Base-by-base conservation (phyloP, 2,797 vertebrate species). In the Semotilus atromaculatus region DNA sequence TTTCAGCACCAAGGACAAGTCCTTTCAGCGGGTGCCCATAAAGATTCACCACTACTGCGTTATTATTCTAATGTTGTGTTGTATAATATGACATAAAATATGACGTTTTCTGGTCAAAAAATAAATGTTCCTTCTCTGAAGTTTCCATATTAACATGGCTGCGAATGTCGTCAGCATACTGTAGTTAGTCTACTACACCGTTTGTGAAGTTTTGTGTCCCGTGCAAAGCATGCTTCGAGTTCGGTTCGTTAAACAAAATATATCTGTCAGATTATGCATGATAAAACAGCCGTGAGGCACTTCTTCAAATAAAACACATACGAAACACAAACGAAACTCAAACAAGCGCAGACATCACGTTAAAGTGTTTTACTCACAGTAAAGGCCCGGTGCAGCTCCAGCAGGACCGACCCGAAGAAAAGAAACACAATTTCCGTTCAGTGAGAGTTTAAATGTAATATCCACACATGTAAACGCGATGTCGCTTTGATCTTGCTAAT, bases 391-490 rank as follows among this genome's bases (percentile, higher is more conserved):
- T 40, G 45, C 36, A 67, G 38, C 71, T 83, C 80, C 89, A 89
- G 66, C 83, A 86, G 90, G 79, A 84, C 80, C 90, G 89, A 92
- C 86, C 90, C 88, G 88, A 86, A 86, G 70, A 86, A 67, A 85
- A 86, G 70, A 85, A 89, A 79, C 85, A 88, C 89, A 58, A 86
- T 81, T 72, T 88, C 90, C 90, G 82, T 87, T 90, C 91, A 92
- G 90, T 89, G 89, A 90, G 86, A 91, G 87, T 87, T 87, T 84
- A 89, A 38, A 72, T 53, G 74, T 23, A 19, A 45, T 10, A 48
- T 38, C 68, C 76, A 64, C 83, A 84, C 73, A 34, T 85, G 40
- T 85, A 45, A 89, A 89, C 92, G 78, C 76, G 70, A 43, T 21
- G 31, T 9, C 53, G 84, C 40, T 72, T 77, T 53, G 76, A 43